phyloP scores from a whole-genome alignment of 2,113 vertebrate genomes.

The Engystomops pustulosus region DNA sequence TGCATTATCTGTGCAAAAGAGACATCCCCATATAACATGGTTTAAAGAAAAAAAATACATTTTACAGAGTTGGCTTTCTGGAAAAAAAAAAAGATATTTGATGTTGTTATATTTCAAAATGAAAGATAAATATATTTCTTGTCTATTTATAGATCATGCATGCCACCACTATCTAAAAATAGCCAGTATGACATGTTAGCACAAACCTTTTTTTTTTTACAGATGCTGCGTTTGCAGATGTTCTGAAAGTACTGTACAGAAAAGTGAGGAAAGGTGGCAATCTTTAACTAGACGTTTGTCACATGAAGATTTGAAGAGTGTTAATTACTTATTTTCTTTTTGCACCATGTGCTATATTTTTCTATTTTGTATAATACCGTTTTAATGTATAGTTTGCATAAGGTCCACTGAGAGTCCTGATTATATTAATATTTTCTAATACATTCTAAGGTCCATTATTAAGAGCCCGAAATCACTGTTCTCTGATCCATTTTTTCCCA shows the following conservation, averaged over 20 bases:
- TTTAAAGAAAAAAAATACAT: too few species aligned
- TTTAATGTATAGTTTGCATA: too few species aligned
- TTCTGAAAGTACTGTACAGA: not conserved
- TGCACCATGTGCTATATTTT: too few species aligned
- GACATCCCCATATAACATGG: not conserved
- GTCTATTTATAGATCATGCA: constrained; percentile 39
- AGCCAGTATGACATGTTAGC: constrained; percentile 10
- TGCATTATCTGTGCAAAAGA: too few species aligned
- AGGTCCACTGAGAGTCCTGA: too few species aligned
- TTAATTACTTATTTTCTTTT: not conserved
- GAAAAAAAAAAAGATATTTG: not conserved
- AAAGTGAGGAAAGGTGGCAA: not conserved
- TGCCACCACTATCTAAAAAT: constrained; percentile 21
- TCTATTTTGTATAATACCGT: too few species aligned
- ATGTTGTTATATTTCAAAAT: not conserved
- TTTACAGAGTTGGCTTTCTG: not conserved
- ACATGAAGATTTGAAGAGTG: not conserved
- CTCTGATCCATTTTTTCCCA: too few species aligned
- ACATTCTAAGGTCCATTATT: too few species aligned
- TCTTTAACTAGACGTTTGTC: not conserved
- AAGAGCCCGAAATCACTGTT: too few species aligned
- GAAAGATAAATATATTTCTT: constrained; percentile 17
- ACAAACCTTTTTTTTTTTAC: constrained; percentile 16
- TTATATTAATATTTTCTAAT: too few species aligned
- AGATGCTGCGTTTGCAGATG: constrained; percentile 28